Conservation (phyloP, 2,113 vertebrate species). For the Brachionichthys hirsutus region DNA sequence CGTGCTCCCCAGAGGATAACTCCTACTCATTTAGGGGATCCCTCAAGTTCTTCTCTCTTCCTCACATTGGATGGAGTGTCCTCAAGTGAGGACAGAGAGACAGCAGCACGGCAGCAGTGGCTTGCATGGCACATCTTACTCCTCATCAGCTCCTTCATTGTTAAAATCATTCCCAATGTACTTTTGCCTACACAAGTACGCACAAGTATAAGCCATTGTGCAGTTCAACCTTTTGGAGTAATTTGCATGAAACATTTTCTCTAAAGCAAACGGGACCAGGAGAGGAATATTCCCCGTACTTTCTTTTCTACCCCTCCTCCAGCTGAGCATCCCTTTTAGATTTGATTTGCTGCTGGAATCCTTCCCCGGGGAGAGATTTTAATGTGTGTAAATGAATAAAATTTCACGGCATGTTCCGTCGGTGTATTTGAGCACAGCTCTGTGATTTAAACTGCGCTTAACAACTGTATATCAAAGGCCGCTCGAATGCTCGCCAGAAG, state of each 20-base stretch:
- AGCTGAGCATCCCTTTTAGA: slow-evolving; percentile 27
- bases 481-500: slow-evolving; percentile 45
- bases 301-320: slow-evolving; percentile 18
- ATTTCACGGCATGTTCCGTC: slow-evolving; percentile 49
- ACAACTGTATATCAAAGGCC: slow-evolving; percentile 60
- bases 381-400: slow-evolving; percentile 53
- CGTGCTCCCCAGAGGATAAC: not conserved
- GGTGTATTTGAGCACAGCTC: slow-evolving; percentile 39
- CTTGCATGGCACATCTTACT: not conserved
- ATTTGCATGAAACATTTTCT: too few relatives aligned
- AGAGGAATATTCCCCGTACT: slow-evolving; percentile 5
- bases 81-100: too few relatives aligned
- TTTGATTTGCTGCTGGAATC: slow-evolving; percentile 31
- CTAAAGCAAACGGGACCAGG: not conserved
- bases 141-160: too few relatives aligned
- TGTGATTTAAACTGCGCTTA: slow-evolving; percentile 54
- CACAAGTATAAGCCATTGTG: too few relatives aligned
- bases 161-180: not conserved
- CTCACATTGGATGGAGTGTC: not conserved
- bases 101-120: too few relatives aligned
- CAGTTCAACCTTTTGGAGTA: too few relatives aligned
- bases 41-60: not conserved
- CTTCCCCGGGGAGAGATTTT: slow-evolving; percentile 50
- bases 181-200: not conserved
- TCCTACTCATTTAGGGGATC: not conserved